phyloP scores from a whole-genome alignment of 2,888 invertebrate species.

The Cryptus viduatorius region DNA sequence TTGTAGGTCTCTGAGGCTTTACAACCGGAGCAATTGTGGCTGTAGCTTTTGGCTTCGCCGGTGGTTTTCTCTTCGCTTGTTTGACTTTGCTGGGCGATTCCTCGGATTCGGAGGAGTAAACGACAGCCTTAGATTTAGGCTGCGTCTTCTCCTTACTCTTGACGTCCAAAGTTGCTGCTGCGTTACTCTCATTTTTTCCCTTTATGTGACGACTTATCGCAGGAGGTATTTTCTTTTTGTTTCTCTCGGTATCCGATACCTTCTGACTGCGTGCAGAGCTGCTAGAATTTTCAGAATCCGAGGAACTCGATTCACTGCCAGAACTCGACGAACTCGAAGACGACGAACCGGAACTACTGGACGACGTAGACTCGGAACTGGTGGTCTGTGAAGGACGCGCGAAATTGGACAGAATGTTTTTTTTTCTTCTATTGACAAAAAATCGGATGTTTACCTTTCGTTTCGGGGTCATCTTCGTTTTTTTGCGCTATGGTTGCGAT shows the following conservation, averaged over 20 bases:
- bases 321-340: constrained; percentile 83
- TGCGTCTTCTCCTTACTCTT: constrained; percentile 80
- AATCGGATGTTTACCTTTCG: constrained; percentile 77
- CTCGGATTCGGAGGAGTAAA: constrained; percentile 83
- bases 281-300: constrained; percentile 83
- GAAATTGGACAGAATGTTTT: not conserved
- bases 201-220: constrained; percentile 78
- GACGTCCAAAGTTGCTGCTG: constrained; percentile 72
- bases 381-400: constrained; percentile 77
- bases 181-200: constrained; percentile 77
- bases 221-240: constrained; percentile 78
- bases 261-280: constrained; percentile 82
- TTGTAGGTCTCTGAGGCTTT: constrained; percentile 86
- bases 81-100: constrained; percentile 81
- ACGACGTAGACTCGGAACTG: constrained; percentile 83
- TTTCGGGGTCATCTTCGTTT: constrained; percentile 81
- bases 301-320: constrained; percentile 83
- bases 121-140: constrained; percentile 77
- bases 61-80: constrained; percentile 86
- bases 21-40: constrained; percentile 87
- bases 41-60: constrained; percentile 88
- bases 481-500: constrained; percentile 57
- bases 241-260: constrained; percentile 80
- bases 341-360: constrained; percentile 82
- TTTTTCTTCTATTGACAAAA: not conserved